Evolutionary conservation across 2,797 vertebrate genomes (phyloP).

Genomic region (Lithobates sylvaticus): DNA sequence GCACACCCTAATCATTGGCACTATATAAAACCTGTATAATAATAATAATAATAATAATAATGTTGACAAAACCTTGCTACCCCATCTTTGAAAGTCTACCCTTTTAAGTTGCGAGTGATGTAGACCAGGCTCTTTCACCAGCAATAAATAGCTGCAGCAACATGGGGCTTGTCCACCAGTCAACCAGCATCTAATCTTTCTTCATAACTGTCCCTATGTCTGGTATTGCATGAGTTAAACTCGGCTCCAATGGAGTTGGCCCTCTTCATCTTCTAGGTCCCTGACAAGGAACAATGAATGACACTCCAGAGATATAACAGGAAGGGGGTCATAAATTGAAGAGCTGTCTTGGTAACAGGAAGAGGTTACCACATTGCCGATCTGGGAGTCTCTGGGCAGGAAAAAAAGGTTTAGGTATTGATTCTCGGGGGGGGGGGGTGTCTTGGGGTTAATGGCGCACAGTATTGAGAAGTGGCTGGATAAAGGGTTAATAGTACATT

Average conservation of each 20-base stretch:
- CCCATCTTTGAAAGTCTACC: too few relatives aligned
- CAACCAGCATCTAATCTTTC: too few relatives aligned
- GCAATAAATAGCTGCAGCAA: too few relatives aligned
- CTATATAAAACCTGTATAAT: too few relatives aligned
- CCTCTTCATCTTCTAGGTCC: slow-evolving; percentile 5
- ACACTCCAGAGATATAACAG: slow-evolving; percentile 5
- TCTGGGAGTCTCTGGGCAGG: slow-evolving; percentile 25
- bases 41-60: too few relatives aligned
- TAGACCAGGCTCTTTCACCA: too few relatives aligned
- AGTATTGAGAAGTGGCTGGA: slow-evolving; percentile 20
- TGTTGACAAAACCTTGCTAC: too few relatives aligned
- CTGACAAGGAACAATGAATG: slow-evolving; percentile 15
- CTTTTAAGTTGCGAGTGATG: too few relatives aligned
- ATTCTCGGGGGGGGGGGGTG: slow-evolving; percentile 23
- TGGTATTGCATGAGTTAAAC: background rate
- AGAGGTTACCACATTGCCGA: slow-evolving; percentile 30
- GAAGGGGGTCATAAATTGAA: slow-evolving; percentile 43
- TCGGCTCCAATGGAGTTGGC: background rate
- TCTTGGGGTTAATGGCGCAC: slow-evolving; percentile 30
- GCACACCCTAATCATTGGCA: too few relatives aligned
- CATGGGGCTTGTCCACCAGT: too few relatives aligned
- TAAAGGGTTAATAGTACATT: slow-evolving; percentile 47
- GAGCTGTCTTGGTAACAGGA: slow-evolving; percentile 33
- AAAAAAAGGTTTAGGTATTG: background rate
- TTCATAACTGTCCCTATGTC: background rate